Conservation (phyloP, 2,113 vertebrate species). For the Apodemus speciosus region DNA sequence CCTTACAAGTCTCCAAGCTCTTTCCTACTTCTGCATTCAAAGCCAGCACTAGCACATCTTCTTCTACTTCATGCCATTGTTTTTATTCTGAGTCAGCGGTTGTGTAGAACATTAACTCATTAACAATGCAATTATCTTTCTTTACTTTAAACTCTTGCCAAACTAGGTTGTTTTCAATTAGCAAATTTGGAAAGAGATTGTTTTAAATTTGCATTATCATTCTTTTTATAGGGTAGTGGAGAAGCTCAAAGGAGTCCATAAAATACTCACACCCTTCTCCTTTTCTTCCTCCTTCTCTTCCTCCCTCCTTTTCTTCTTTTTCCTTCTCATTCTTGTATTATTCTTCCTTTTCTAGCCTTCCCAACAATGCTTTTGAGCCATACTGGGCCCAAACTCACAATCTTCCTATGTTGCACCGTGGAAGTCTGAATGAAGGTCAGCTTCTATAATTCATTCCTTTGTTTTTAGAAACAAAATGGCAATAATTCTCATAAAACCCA, state of each 20-base stretch:
- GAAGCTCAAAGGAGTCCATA: slow-evolving; percentile 24
- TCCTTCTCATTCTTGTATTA: not conserved
- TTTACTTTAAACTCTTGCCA: slow-evolving; percentile 39
- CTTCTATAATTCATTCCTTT: slow-evolving; percentile 15
- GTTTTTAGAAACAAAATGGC: slow-evolving; percentile 37
- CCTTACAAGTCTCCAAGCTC: not conserved
- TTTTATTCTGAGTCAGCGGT: slow-evolving; percentile 41
- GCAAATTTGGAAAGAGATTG: slow-evolving; percentile 16
- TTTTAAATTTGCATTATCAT: not conserved
- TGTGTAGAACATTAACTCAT: slow-evolving; percentile 60
- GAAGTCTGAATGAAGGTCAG: not conserved
- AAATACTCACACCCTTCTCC: not conserved
- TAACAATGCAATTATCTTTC: slow-evolving; percentile 53
- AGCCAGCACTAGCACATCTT: slow-evolving; percentile 15
- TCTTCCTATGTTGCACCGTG: not conserved
- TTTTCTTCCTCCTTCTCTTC: not conserved
- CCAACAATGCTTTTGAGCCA: not conserved
- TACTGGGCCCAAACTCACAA: not conserved
- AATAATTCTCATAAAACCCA: not conserved
- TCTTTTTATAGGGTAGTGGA: not conserved
- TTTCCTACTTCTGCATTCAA: slow-evolving; percentile 34
- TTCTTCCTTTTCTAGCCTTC: no score
- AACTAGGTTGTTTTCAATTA: slow-evolving; percentile 54
- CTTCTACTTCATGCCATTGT: not conserved
- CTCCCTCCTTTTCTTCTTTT: not conserved